Percentiles rank a stretch among this genome's conserved stretches.
Conservation (phyloP, 2,888 invertebrate species). For the Pristionchus fissidentatus region DNA sequence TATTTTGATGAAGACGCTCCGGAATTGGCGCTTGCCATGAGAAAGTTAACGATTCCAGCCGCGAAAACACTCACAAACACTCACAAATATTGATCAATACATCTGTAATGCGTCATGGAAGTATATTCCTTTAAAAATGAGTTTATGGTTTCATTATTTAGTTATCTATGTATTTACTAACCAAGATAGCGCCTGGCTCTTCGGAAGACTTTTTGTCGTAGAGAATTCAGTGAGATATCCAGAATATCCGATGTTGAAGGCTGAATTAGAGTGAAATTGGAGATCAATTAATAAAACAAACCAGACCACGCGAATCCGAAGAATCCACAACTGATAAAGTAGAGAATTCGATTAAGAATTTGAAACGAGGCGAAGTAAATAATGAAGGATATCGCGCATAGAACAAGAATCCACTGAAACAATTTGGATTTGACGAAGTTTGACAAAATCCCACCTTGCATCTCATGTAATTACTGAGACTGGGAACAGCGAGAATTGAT, state of each 20-base stretch:
- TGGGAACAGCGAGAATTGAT: neutral
- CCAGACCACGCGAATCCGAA: conserved; percentile 36
- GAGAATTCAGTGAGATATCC: conserved; percentile 44
- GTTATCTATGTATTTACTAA: too few species aligned
- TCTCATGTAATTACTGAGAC: conserved; percentile 36
- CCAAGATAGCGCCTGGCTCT: conserved; percentile 39
- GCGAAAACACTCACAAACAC: conserved; percentile 33
- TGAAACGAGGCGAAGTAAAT: conserved; percentile 24
- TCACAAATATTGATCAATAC: too few species aligned
- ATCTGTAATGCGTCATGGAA: too few species aligned
- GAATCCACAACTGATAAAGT: conserved; percentile 27
- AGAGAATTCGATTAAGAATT: conserved; percentile 35
- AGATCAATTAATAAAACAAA: too few species aligned
- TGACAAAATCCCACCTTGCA: neutral
- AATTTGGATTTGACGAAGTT: neutral
- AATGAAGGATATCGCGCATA: conserved; percentile 19
- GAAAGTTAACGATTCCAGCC: conserved; percentile 18
- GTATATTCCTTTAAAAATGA: too few species aligned
- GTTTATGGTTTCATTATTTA: too few species aligned
- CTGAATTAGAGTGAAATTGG: neutral
- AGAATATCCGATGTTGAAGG: conserved; percentile 42
- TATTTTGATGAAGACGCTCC: conserved; percentile 2
- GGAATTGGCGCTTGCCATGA: conserved; percentile 9
- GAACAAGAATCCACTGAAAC: conserved; percentile 36
- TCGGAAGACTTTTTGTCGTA: neutral